A percentile compares a stretch with the other conserved stretches of the same genome.
These are phyloP conservation scores for Listronotus bonariensis DNA, from an alignment of 1,140 invertebrate species.

Conservation along the genomic window DNA sequence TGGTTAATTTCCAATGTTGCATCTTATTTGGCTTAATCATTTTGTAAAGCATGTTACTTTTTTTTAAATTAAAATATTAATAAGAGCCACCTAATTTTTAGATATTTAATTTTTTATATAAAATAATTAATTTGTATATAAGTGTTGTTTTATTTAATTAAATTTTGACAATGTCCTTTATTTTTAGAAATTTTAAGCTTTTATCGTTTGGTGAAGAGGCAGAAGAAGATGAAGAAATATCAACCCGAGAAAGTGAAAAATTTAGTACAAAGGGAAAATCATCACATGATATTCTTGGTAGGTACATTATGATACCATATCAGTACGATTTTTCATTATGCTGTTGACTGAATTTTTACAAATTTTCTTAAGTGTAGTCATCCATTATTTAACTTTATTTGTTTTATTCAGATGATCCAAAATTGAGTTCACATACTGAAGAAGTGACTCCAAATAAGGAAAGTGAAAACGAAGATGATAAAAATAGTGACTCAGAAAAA, in stretches of 20 bases:
- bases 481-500: conserved; percentile 59
- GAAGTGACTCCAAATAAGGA: conserved; percentile 43
- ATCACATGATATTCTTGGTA: conserved; percentile 83
- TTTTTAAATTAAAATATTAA: no score
- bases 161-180: conserved; percentile 23
- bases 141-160: background rate
- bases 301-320: conserved; percentile 10
- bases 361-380: no score
- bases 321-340: background rate
- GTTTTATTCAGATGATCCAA: conserved; percentile 73
- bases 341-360: no score
- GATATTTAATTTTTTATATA: no score
- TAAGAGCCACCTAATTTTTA: no score
- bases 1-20: no score
- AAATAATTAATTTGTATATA: background rate
- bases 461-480: conserved; percentile 49
- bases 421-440: conserved; percentile 74
- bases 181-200: conserved; percentile 88
- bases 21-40: no score
- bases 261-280: conserved; percentile 83
- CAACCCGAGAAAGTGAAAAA: conserved; percentile 69
- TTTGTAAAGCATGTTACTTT: no score
- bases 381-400: background rate
- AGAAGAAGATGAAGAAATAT: conserved; percentile 94
- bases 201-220: conserved; percentile 98